These are phyloP conservation scores for Cladorhizidae sp. DNA, from an alignment of 37 sponge, comb jelly and placozoan species.

Conservation along the genomic window DNA sequence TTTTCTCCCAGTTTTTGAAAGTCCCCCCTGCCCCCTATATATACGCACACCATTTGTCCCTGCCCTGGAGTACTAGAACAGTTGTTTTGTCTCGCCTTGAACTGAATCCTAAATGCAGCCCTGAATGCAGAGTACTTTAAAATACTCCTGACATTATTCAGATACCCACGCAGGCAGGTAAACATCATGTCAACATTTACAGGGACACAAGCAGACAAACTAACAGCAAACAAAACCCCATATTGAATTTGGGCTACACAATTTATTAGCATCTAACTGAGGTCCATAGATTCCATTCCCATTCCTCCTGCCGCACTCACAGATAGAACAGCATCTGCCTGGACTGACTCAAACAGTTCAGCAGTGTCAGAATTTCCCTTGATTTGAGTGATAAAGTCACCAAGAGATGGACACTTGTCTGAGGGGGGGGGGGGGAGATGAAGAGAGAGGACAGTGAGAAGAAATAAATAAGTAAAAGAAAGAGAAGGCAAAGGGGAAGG, in stretches of 20 bases:
- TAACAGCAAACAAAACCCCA: no score
- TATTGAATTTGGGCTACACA: neutral
- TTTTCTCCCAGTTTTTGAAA: no score
- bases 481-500: neutral
- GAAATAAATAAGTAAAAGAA: neutral
- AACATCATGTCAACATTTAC: no score
- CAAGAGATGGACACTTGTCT: slow-evolving; percentile 86
- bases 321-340: slow-evolving; percentile 36
- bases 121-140: no score
- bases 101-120: no score
- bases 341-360: slow-evolving; percentile 79
- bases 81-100: no score
- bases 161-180: no score
- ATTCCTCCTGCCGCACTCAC: neutral
- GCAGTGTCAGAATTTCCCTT: slow-evolving; percentile 78
- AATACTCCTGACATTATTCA: no score
- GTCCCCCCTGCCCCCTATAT: no score
- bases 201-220: no score
- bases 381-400: slow-evolving; percentile 85
- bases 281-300: slow-evolving; percentile 23
- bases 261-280: slow-evolving; percentile 12
- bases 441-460: neutral
- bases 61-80: no score
- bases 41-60: no score
- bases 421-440: slow-evolving; percentile 4